These are phyloP conservation scores for Passer domesticus DNA, from an alignment of 2,113 vertebrate genomes.

Conservation along the genomic window DNA sequence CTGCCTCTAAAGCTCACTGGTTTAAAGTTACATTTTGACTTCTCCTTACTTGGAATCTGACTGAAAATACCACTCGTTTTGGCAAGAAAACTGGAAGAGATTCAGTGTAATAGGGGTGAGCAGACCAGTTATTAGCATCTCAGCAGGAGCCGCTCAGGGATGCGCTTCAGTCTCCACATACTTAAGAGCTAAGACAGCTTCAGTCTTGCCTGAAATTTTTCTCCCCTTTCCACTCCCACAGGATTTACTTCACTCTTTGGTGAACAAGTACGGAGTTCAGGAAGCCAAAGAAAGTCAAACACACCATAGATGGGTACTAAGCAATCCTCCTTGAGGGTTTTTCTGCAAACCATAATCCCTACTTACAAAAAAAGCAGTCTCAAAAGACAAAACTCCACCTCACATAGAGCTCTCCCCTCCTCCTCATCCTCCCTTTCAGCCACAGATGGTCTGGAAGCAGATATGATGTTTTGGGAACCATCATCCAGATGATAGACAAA, in stretches of 20 bases:
- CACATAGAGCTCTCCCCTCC: background rate
- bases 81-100: slow-evolving; percentile 5
- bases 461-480: background rate
- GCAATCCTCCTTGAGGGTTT: background rate
- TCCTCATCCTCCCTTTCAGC: background rate
- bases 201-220: background rate
- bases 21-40: slow-evolving; percentile 31
- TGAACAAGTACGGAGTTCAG: background rate
- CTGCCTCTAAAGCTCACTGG: background rate
- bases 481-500: rapidly evolving
- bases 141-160: background rate
- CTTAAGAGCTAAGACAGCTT: background rate
- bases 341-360: background rate
- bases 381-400: background rate
- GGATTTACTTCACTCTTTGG: background rate
- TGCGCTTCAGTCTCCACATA: background rate
- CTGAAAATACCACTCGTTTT: slow-evolving; percentile 15
- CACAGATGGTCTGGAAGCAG: background rate
- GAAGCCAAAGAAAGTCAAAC: background rate
- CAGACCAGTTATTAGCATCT: background rate
- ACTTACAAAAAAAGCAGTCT: background rate
- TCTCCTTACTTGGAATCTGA: background rate
- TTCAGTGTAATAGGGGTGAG: background rate
- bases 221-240: background rate
- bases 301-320: background rate